Base-by-base conservation (phyloP, 2,113 vertebrate genomes). In the Merops nubicus region DNA sequence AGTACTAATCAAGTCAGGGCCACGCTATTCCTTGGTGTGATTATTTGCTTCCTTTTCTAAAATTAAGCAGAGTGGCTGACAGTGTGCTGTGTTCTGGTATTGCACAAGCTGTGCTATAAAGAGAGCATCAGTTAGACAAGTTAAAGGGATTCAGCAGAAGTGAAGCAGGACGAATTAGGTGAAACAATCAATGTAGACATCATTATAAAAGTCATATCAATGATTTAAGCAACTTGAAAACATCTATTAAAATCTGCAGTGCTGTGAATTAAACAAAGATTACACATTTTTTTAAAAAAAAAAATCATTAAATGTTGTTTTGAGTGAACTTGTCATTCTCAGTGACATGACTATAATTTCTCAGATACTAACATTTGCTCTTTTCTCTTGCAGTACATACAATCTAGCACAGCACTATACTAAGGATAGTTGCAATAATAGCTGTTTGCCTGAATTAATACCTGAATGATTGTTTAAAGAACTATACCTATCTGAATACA, bases 281-380 rank as follows among this genome's bases (percentile, higher is more conserved):
- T 42, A 83, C 60, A 72, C 51, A 50, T 18, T 72, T 31, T 0
- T 17, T 0, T 17, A 22, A 16, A 34, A 82, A 80, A 65, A 59
- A 2, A 2, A 6, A 12, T 12, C 53, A 25, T 36, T 57, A 76
- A 85, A 38, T 1, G 20, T 18, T 96, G 93, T 96, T 96, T 94
- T 72, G 83, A 93, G 42, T 78, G 92, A 92, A 74, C 15, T 51
- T 96, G 95, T 91, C 93, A 81, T 29, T 91, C 38, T 15, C 10
- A 51, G 54, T 84, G 88, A 94, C 76, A 64, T 0, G 51, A 53
- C 72, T 93, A 0, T 78, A 89, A 96, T 95, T 94, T 86, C 70
- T 56, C 78, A 94, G 48, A 70, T 56, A 56, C 12, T 73, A 4
- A 57, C 76, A 12, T 59, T 69, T 86, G 79, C 53, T 91, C n/a